Base-by-base conservation (phyloP, 2,797 vertebrate genomes). In the Darevskia mixta region DNA sequence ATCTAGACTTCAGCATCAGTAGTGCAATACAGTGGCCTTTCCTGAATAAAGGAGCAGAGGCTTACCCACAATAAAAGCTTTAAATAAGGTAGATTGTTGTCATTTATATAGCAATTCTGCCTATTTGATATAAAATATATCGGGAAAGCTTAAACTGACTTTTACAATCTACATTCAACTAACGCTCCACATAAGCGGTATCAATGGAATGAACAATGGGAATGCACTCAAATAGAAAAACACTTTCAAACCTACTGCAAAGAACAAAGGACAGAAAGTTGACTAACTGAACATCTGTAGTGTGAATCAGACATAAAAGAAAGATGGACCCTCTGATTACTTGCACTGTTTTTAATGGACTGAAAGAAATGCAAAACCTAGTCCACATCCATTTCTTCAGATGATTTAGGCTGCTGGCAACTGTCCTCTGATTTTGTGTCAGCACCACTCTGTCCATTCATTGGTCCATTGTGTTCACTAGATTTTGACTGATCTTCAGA, bases 321-420 rank as follows among this genome's bases (percentile, higher is more conserved):
- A 94, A 91, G 94, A 96, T 94, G 96, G 96, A 96, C 96, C 96
- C 95, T 95, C 87, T 87, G 91, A 94, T 96, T 96, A 95, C 95
- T 96, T 94, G 95, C 94, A 96, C 96, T 95, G 93, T 92, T 87
- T 95, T 94, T 92, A 93, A 94, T 92, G 91, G 88, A 75, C 43
- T 73, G 82, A 93, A 93, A 94, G 66, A 84, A 93, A 88, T 38
- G 92, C 91, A 95, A 94, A 89, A 77, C 94, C 98, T 97, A 99
- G 97, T 99, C 98, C 97, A 99, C 97, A 94, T 99, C 98, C 98
- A 99, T 98, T 94, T 98, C 98, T 94, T 97, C 98, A 0, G 97
- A 94, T 72, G 97, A 95, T 92, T 97, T 98, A 75, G 96, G 94
- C 87, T 97, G 98, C 95, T 98, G 98, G 86, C 94, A 96, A 91